Percentiles rank a stretch among this genome's conserved stretches.
phyloP scores from a whole-genome alignment of 1,140 invertebrate species.

The Littorina saxatilis region DNA sequence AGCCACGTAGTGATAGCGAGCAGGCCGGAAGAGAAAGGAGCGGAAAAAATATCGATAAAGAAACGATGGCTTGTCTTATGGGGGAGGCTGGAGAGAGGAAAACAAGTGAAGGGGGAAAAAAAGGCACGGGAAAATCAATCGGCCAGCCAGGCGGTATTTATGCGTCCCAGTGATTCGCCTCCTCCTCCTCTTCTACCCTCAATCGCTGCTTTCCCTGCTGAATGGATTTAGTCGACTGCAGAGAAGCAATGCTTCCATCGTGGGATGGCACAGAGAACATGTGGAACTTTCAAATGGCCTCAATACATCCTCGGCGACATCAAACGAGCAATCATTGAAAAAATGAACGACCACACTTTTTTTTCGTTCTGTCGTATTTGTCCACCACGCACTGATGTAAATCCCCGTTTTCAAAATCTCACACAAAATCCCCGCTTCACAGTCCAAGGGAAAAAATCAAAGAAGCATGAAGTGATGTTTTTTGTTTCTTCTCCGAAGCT shows the following conservation, averaged over 20 bases:
- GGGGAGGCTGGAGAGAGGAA: neutral
- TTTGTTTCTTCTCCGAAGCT: too few relatives aligned
- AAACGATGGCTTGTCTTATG: conserved; percentile 15
- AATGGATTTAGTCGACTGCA: conserved; percentile 7
- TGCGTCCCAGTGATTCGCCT: conserved; percentile 9
- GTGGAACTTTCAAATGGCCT: too few relatives aligned
- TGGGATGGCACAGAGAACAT: neutral
- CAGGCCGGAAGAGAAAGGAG: neutral
- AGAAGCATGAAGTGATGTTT: too few relatives aligned
- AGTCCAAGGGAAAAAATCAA: too few relatives aligned
- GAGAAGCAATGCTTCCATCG: neutral
- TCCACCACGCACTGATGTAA: too few relatives aligned
- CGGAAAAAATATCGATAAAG: conserved; percentile 18
- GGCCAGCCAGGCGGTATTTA: neutral
- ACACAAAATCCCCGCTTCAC: too few relatives aligned
- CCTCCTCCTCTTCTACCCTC: too few relatives aligned
- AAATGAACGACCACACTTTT: too few relatives aligned
- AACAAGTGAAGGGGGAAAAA: conserved; percentile 5
- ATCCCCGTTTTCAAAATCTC: too few relatives aligned
- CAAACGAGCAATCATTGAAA: too few relatives aligned
- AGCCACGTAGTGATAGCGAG: neutral
- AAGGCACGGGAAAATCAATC: neutral
- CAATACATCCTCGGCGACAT: too few relatives aligned
- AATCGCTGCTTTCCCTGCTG: neutral
- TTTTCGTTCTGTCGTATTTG: too few relatives aligned